Conservation (phyloP, 2,888 invertebrate genomes). For the Hypomecis punctinalis region DNA sequence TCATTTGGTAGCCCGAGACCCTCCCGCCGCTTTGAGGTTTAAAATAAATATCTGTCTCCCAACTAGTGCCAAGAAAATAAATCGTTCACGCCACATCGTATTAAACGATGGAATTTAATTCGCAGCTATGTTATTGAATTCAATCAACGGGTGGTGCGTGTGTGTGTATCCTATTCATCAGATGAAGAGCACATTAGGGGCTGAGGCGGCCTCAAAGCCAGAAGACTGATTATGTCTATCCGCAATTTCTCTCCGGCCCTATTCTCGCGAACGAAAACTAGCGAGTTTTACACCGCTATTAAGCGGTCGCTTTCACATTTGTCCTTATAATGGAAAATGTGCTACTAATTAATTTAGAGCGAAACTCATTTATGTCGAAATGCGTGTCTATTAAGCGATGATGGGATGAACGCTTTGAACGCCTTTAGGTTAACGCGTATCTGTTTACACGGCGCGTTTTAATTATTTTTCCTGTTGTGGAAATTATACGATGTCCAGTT, state of each 20-base stretch:
- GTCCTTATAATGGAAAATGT: constrained; percentile 85
- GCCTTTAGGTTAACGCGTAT: constrained; percentile 66
- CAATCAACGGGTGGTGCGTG: constrained; percentile 63
- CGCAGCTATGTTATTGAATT: constrained; percentile 60
- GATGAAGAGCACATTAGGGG: constrained; percentile 81
- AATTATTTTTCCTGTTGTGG: constrained; percentile 66
- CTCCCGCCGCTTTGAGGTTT: constrained; percentile 52
- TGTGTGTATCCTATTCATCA: constrained; percentile 78
- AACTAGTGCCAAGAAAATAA: constrained; percentile 43
- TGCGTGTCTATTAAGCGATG: constrained; percentile 83
- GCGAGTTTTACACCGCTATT: constrained; percentile 85
- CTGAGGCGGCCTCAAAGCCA: constrained; percentile 83
- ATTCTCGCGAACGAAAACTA: constrained; percentile 84
- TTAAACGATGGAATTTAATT: constrained; percentile 44
- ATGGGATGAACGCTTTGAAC: constrained; percentile 65
- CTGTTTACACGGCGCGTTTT: constrained; percentile 63
- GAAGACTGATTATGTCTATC: constrained; percentile 85
- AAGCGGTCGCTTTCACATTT: constrained; percentile 85
- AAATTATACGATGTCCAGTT: constrained; percentile 82
- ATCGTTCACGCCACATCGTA: constrained; percentile 26
- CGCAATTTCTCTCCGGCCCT: constrained; percentile 84
- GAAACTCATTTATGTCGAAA: constrained; percentile 85
- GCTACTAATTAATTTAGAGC: constrained; percentile 85
- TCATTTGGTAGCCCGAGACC: constrained; percentile 54
- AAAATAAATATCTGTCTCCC: constrained; percentile 45